Conservation (phyloP, 2,888 invertebrate genomes). For the Sphinx pinastri region DNA sequence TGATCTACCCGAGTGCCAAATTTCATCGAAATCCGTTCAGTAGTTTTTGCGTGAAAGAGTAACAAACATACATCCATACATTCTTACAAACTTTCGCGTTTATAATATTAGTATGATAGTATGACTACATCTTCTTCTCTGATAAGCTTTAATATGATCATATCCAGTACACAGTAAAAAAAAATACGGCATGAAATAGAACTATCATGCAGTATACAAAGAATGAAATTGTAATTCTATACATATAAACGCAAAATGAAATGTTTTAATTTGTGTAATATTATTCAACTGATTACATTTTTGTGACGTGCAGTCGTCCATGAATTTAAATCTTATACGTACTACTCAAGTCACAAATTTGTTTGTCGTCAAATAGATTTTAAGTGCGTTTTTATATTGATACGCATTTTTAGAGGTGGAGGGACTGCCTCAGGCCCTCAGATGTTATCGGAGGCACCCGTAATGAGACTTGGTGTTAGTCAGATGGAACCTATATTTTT, state of each 20-base stretch:
- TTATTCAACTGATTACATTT: slow-evolving; percentile 15
- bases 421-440: slow-evolving; percentile 55
- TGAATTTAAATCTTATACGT: not conserved
- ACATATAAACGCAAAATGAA: not conserved
- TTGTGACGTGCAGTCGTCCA: not conserved
- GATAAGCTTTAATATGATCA: too few relatives aligned
- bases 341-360: not conserved
- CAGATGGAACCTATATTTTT: slow-evolving; percentile 58
- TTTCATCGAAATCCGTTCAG: too few relatives aligned
- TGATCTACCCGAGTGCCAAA: too few relatives aligned
- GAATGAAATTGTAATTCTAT: not conserved
- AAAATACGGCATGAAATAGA: not conserved
- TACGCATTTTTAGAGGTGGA: slow-evolving; percentile 54
- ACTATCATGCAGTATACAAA: not conserved
- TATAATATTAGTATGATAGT: too few relatives aligned
- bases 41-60: too few relatives aligned
- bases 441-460: slow-evolving; percentile 70
- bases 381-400: slow-evolving; percentile 47
- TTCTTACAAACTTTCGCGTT: too few relatives aligned
- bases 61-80: too few relatives aligned
- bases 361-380: not conserved
- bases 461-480: slow-evolving; percentile 74
- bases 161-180: too few relatives aligned
- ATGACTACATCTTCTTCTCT: too few relatives aligned
- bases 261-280: slow-evolving; percentile 1